Evolutionary conservation across 2,113 vertebrate genomes (phyloP).

Genomic region (Alethe diademata): DNA sequence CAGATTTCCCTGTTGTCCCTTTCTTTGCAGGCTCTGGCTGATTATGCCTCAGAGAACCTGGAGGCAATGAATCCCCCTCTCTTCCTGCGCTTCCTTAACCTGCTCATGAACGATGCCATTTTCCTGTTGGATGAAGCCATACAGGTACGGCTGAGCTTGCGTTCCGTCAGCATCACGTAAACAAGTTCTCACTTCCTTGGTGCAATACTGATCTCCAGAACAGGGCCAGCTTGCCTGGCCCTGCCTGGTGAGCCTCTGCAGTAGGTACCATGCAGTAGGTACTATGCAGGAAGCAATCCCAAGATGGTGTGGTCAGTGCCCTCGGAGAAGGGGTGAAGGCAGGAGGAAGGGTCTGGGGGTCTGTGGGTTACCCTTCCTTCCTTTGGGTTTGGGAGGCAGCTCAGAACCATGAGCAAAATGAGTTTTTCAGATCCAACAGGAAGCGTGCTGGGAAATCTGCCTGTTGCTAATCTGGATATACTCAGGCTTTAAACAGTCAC

Average conservation of each 20-base stretch:
- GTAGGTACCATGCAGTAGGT: neutral
- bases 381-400: neutral
- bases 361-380: neutral
- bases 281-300: neutral
- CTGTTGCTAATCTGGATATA: neutral
- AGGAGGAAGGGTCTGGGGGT: neutral
- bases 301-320: neutral
- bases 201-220: neutral
- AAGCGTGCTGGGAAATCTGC: neutral
- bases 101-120: slow-evolving; percentile 97
- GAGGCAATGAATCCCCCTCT: slow-evolving; percentile 97
- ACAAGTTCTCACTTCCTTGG: neutral
- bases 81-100: slow-evolving; percentile 93
- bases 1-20: neutral
- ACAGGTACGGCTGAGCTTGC: slow-evolving; percentile 76
- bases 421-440: neutral
- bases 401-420: neutral
- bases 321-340: neutral
- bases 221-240: neutral
- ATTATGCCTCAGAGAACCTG: slow-evolving; percentile 93
- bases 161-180: accelerated
- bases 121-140: slow-evolving; percentile 98
- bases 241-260: neutral
- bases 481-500: neutral
- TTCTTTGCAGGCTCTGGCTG: slow-evolving; percentile 82